Percentiles rank a stretch among this genome's conserved stretches.
Evolutionary conservation across 2,888 invertebrate genomes (phyloP).

Genomic region (Bhutanitis thaidina): DNA sequence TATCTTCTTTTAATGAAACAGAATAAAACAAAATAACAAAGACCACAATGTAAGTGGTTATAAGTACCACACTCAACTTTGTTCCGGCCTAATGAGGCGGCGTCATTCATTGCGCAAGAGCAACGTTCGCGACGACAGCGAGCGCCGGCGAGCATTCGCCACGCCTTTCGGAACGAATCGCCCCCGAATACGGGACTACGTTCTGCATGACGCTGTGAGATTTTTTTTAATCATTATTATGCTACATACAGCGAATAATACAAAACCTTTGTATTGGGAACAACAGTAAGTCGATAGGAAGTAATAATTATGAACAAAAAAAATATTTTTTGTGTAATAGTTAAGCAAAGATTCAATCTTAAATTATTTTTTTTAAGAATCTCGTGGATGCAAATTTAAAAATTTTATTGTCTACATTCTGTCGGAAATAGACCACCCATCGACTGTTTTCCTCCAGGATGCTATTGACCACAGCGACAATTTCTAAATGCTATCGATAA

Average conservation of each 20-base stretch:
- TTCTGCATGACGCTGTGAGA: conserved; percentile 47
- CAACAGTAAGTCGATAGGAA: conserved; percentile 25
- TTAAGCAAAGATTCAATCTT: too few species aligned
- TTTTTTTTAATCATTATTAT: conserved; percentile 33
- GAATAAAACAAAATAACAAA: conserved; percentile 11
- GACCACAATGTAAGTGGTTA: conserved; percentile 29
- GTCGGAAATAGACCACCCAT: too few species aligned
- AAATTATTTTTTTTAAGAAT: too few species aligned
- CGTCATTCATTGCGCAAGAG: conserved; percentile 59
- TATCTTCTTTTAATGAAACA: too few species aligned
- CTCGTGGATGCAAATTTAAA: too few species aligned
- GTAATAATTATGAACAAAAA: not conserved
- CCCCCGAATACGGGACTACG: conserved; percentile 58
- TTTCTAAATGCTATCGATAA: too few species aligned
- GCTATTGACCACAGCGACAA: too few species aligned
- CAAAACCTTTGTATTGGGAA: conserved; percentile 6
- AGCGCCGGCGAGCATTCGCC: conserved; percentile 58
- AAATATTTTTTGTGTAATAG: too few species aligned
- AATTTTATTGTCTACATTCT: too few species aligned
- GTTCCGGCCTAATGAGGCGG: conserved; percentile 69
- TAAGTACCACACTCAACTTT: conserved; percentile 42
- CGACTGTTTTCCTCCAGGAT: too few species aligned
- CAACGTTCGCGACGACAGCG: conserved; percentile 46
- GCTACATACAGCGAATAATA: conserved; percentile 12
- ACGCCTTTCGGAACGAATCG: conserved; percentile 65